Evolutionary conservation across 2,113 vertebrate species (phyloP), one percentile per base, ranked within the genome.

Genomic region (Pterocles gutturalis): DNA sequence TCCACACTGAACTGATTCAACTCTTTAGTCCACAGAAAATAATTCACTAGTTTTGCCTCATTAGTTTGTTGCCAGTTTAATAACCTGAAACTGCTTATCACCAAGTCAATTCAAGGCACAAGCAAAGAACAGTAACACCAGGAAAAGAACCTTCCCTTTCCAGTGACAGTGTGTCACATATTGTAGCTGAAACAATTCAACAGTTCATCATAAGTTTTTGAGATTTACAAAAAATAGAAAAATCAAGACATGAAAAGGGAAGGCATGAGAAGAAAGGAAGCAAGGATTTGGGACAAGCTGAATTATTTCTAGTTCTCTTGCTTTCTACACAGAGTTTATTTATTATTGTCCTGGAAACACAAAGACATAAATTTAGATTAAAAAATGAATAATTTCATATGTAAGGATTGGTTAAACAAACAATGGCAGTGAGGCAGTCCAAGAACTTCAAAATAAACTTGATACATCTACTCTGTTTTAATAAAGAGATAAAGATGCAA

Each of bases 371-470:
- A 93, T 88, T 83, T 93, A 88, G 78, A 95, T 96, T 92, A 87
- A 96, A 95, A 92, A 53, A 83, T 93, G 7, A 95, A 94, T 93
- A 93, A 96, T 91, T 90, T 53, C 95, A 70, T 61, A 87, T 15
- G n/a, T 22, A 80, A 83, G 31, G 33, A 34, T 91, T 88, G 66
- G 36, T 87, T 94, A 87, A 89, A 93, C 80, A 94, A 93, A 91
- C 28, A 57, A 14, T 73, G 49, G 41, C 34, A 81, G 21, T 31
- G 28, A 93, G 49, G 46, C 55, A 78, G 64, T 36, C n/a, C 38
- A 43, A 93, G 87, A 89, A 12, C 61, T 82, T 71, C 22, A 60
- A 84, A 94, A 83, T 72, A 92, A 65, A 71, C 75, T 24, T 79
- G 15, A 55, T 55, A 86, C 53, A 26, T 54, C 61, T 24, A 6